Evolutionary conservation across 2,113 vertebrate genomes (phyloP).

Genomic region (Rhynchomys soricoides): DNA sequence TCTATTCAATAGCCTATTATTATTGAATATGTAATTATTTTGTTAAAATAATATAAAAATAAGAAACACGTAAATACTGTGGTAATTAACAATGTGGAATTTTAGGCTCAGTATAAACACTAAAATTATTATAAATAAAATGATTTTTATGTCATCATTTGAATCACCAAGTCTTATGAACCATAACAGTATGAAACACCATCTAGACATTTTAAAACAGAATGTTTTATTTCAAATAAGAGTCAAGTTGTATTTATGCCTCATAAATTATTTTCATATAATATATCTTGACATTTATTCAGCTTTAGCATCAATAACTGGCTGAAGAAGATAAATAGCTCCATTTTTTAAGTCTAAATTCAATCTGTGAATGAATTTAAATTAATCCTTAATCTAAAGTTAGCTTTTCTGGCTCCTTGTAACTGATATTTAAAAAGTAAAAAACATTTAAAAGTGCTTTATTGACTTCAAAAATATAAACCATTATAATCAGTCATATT

Average conservation of each 20-base stretch:
- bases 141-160: constrained; percentile 56
- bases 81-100: not conserved
- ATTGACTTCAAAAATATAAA: constrained; percentile 52
- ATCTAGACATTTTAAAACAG: constrained; percentile 43
- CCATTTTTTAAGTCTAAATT: not conserved
- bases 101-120: constrained; percentile 33
- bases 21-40: constrained; percentile 44
- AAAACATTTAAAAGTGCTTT: constrained; percentile 29
- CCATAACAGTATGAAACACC: not conserved
- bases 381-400: constrained; percentile 64
- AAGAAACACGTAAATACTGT: not conserved
- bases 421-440: constrained; percentile 61
- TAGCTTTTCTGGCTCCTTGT: constrained; percentile 13
- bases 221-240: constrained; percentile 54
- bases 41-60: constrained; percentile 45
- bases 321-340: constrained; percentile 36
- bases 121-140: constrained; percentile 53
- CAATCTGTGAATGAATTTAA: constrained; percentile 52
- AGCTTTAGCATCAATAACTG: constrained; percentile 22
- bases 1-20: not conserved
- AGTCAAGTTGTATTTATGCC: constrained; percentile 52
- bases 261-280: constrained; percentile 64
- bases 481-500: constrained; percentile 10
- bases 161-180: constrained; percentile 32
- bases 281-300: constrained; percentile 35